A percentile compares a stretch with the other conserved stretches of the same genome.
Conservation (phyloP, 1,140 invertebrate genomes). For the Sycophila sp. region DNA sequence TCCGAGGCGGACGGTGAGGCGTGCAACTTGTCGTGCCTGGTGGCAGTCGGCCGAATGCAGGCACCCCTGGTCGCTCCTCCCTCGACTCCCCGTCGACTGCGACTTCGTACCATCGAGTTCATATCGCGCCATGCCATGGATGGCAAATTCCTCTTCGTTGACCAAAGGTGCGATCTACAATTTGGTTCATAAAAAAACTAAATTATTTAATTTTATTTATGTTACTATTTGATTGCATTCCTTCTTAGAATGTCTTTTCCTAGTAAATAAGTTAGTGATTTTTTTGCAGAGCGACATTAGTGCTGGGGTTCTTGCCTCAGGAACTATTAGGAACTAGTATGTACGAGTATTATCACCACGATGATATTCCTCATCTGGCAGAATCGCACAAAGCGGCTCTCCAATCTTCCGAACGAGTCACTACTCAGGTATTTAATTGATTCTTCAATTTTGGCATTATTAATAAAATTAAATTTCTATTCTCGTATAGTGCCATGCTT, state of each 20-base stretch:
- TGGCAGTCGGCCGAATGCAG: slow-evolving; percentile 80
- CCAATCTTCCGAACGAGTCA: slow-evolving; percentile 72
- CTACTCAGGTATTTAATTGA: slow-evolving; percentile 70
- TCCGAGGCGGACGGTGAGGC: slow-evolving; percentile 77
- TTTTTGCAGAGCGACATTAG: slow-evolving; percentile 79
- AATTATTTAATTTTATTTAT: no score
- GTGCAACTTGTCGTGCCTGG: slow-evolving; percentile 86
- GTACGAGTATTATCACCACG: slow-evolving; percentile 91
- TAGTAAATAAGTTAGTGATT: neutral
- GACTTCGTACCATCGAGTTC: slow-evolving; percentile 75
- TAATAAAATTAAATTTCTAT: no score
- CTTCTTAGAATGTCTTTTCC: no score
- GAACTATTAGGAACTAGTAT: slow-evolving; percentile 91
- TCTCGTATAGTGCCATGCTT: no score
- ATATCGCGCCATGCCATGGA: slow-evolving; percentile 94
- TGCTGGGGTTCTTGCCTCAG: slow-evolving; percentile 91
- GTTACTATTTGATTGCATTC: no score
- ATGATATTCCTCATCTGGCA: slow-evolving; percentile 83
- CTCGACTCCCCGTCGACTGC: slow-evolving; percentile 48
- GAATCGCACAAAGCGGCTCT: slow-evolving; percentile 86
- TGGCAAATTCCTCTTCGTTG: slow-evolving; percentile 97
- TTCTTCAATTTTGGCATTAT: no score
- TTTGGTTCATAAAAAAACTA: no score
- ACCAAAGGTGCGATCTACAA: slow-evolving; percentile 75
- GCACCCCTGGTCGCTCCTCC: slow-evolving; percentile 34